These are phyloP conservation scores for Actinia equina DNA, from an alignment of 64 coral and sea anemone species.

Conservation along the genomic window DNA sequence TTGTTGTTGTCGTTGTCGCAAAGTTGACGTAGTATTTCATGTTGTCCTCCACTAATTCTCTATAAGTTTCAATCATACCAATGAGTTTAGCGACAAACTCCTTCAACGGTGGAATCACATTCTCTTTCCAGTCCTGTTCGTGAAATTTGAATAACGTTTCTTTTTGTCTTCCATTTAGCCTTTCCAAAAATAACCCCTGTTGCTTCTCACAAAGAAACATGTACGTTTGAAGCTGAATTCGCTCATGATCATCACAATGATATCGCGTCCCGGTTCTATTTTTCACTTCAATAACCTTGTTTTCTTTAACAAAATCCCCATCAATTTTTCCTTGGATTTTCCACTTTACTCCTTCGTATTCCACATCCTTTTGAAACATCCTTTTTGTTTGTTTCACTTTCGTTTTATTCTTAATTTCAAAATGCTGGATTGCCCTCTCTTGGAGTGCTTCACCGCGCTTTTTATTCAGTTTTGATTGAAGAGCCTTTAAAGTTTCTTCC, in stretches of 20 bases:
- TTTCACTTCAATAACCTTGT: conserved; percentile 91
- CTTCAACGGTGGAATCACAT: conserved; percentile 52
- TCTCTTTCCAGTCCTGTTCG: conserved; percentile 60
- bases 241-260: conserved; percentile 80
- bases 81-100: conserved; percentile 75
- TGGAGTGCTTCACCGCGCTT: conserved; percentile 77
- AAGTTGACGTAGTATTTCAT: not conserved
- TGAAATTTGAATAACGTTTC: conserved; percentile 69
- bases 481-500: conserved; percentile 58
- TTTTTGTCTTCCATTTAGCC: conserved; percentile 64
- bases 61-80: conserved; percentile 39
- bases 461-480: conserved; percentile 64
- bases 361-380: conserved; percentile 53
- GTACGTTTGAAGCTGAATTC: conserved; percentile 90
- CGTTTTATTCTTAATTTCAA: conserved; percentile 44
- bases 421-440: conserved; percentile 55
- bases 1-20: not conserved
- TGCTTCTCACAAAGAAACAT: conserved; percentile 78
- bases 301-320: conserved; percentile 41
- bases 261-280: conserved; percentile 72
- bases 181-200: conserved; percentile 80
- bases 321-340: conserved; percentile 74
- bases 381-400: conserved; percentile 19
- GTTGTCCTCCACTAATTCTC: not conserved
- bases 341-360: conserved; percentile 72